These are phyloP conservation scores for Melinaea menophilus DNA, from an alignment of 2,888 invertebrate species.

Conservation along the genomic window DNA sequence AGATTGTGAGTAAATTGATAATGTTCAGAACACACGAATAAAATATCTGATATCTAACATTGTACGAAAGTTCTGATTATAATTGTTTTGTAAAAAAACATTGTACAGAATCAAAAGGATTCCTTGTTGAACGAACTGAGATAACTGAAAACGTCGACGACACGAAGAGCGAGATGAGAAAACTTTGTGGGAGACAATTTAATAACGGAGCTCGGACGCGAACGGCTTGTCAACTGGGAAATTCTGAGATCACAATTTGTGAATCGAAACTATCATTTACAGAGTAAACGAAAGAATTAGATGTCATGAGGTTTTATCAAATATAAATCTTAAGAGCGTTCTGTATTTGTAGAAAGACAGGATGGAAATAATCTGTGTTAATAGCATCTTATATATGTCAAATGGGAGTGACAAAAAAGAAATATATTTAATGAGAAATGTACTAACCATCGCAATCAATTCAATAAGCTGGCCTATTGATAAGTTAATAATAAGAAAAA, in stretches of 20 bases:
- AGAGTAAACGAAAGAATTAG: slow-evolving; percentile 13
- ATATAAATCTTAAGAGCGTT: not conserved
- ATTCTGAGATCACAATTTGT: slow-evolving; percentile 25
- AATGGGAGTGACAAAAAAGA: too few species aligned
- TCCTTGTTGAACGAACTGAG: slow-evolving; percentile 35
- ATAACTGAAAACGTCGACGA: slow-evolving; percentile 20
- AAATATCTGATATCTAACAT: not conserved
- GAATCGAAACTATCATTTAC: slow-evolving; percentile 29
- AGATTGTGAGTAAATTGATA: too few species aligned
- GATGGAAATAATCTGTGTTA: too few species aligned
- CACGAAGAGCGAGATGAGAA: slow-evolving; percentile 49
- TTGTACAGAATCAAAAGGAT: slow-evolving; percentile 38
- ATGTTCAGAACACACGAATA: not conserved
- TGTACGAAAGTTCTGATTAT: slow-evolving; percentile 15
- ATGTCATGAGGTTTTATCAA: slow-evolving; percentile 11
- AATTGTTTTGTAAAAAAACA: slow-evolving; percentile 31
- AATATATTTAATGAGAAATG: too few species aligned
- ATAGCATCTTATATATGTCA: too few species aligned
- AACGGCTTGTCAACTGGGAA: slow-evolving; percentile 29
- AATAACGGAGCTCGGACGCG: slow-evolving; percentile 56
- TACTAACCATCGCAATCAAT: too few species aligned
- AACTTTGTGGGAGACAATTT: slow-evolving; percentile 68
- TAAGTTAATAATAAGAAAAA: too few species aligned
- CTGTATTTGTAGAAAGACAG: too few species aligned
- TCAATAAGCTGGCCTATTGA: too few species aligned